Evolutionary conservation across 2,113 vertebrate genomes (phyloP), one percentile per base, ranked within the genome.

Genomic region (Cavia aperea): DNA sequence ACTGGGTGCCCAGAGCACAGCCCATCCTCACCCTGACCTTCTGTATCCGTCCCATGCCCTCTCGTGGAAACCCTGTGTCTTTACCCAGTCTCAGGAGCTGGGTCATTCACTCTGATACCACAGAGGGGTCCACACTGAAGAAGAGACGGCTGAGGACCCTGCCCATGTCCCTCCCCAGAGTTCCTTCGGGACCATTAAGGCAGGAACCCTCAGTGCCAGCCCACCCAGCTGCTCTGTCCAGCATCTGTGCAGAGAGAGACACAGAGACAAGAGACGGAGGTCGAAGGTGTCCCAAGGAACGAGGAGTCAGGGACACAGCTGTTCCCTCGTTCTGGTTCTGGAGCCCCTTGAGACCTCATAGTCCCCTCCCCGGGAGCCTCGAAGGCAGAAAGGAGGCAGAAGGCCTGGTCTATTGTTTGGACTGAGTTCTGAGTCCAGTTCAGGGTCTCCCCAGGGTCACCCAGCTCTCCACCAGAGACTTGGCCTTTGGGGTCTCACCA

Each of bases 271-370:
- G 33, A 51, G 72, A 58, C 18, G 6, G 26, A 18, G 82, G 16
- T 23, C 1, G 39, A 93, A 49, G 51, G 10, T 36, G 72, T 79
- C 54, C 33, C 12, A 56, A 43, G 63, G 58, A 11, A 2, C 0
- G 0, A 1, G 68, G 49, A 33, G 73, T 1, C 4, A 0, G 68
- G 75, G 56, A 68, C 36, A 3, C 23, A 63, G 68, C 58, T 33
- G 49, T 33, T 3, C 72, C 0, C 0, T 24, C 7, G 56, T 39
- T 4, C 11, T 2, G 0, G 0, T 33, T 63, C 13, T 3, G 24
- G 51, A 54, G 62, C 73, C 43, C 7, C 24, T 33, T 70, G 36
- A 7, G 7, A 16, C 77, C 23, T 81, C 63, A 58, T 13, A 46
- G 18, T 51, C 33, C 23, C 56, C 73, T 16, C 68, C 54, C 26